A percentile compares a stretch with the other conserved stretches of the same genome.
Evolutionary conservation across 2,888 invertebrate species (phyloP).

Genomic region (Polydrusus pterygomalis): DNA sequence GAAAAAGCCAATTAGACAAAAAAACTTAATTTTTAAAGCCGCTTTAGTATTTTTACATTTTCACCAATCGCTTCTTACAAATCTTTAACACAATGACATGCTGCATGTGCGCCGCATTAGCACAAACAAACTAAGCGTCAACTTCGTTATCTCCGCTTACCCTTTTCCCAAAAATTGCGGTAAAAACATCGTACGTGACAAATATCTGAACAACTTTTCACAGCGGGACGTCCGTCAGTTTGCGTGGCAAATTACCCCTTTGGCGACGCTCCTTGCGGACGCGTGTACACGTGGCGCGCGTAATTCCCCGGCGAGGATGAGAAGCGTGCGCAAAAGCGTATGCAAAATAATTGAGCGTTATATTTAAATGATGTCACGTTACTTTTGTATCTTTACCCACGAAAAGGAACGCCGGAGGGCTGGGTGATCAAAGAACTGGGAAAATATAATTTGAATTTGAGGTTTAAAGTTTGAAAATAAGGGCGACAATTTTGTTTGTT

Average conservation of each 20-base stretch:
- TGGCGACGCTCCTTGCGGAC: constrained; percentile 49
- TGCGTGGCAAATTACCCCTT: constrained; percentile 53
- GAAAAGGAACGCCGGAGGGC: constrained; percentile 5
- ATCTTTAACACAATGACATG: no score
- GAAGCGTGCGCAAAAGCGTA: constrained; percentile 67
- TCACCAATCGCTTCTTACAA: no score
- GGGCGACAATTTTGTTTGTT: background rate
- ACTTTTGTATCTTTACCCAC: constrained; percentile 37
- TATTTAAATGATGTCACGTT: constrained; percentile 63
- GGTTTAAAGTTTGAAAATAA: constrained; percentile 3
- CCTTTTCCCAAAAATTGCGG: constrained; percentile 43
- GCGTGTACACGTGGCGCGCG: constrained; percentile 30
- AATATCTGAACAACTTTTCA: constrained; percentile 42
- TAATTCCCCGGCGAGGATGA: constrained; percentile 65
- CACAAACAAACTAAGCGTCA: constrained; percentile 28
- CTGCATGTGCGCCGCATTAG: background rate
- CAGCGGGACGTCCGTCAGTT: constrained; percentile 36
- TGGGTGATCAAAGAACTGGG: constrained; percentile 36
- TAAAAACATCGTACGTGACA: constrained; percentile 52
- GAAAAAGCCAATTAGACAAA: no score
- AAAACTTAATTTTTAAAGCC: no score
- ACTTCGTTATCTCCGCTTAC: constrained; percentile 44
- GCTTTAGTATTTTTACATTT: no score
- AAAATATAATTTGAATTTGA: constrained; percentile 6
- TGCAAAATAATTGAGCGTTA: constrained; percentile 69